Evolutionary conservation across 1,140 invertebrate species (phyloP), one percentile per base, ranked within the genome.

Genomic region (Drosophila arawakana): DNA sequence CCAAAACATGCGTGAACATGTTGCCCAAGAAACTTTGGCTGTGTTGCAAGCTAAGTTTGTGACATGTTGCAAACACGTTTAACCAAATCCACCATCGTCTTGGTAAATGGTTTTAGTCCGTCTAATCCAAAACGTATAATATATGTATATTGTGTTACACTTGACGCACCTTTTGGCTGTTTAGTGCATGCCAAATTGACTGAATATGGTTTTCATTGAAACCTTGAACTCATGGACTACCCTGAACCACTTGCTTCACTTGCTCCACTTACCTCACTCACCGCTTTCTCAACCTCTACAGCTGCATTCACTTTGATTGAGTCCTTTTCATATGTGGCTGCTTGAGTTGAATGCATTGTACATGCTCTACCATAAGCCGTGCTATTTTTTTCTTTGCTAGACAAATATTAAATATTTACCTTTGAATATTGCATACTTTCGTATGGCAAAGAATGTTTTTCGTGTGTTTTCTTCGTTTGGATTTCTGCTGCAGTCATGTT

Each of bases 1-100:
- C 34, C 67, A 81, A 73, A 50, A 68, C 82, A 81, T 71, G 82
- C 82, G 79, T 81, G 83, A 86, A 85, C 86, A 67, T 70, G 68
- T 62, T 59, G 49, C 74, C 52, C 58, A 49, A 44, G 47, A 43
- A 50, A 46, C 35, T 58, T 62, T 74, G 55, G 15, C 58, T 44
- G 34, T 11, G 44, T 66, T 18, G 34, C 39, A n/a, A 68, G 67
- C 44, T 43, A 59, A 73, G 65, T 49, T 69, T 77, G 68, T 43
- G 15, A 43, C 54, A 73, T 63, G 59, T 81, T 81, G 74, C 70
- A 68, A 10, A n/a, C 6, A 7, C 34, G 30, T 18, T 37, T 46
- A 44, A 57, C 13, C 39, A 35, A 35, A 9, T 55, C 10, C 55
- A 30, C 35, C 35, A 10, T 58, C 37, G 9, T 30, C 21, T 44